A percentile compares a stretch with the other conserved stretches of the same genome.
Conservation (phyloP, 2,797 vertebrate genomes). For the Momotus momota region DNA sequence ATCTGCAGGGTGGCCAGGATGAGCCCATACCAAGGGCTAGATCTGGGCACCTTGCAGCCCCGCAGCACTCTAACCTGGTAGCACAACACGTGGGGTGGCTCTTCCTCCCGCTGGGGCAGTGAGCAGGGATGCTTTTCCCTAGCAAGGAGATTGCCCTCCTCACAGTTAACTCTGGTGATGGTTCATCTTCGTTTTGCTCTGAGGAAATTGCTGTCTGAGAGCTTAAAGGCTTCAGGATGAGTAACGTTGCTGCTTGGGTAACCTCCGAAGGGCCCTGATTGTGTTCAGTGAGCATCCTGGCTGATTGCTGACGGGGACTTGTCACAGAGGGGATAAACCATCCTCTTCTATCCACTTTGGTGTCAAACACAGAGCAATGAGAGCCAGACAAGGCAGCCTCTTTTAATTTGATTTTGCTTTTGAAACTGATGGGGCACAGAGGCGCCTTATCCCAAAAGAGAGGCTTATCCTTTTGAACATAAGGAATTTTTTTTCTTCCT, state of each 20-base stretch:
- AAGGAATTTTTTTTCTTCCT: background rate
- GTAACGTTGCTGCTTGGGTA: background rate
- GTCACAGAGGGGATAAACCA: background rate
- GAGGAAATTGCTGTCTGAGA: background rate
- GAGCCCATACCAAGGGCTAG: accelerated
- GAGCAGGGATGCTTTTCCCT: background rate
- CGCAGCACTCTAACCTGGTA: background rate
- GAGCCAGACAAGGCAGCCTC: background rate
- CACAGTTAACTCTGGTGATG: background rate
- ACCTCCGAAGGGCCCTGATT: accelerated
- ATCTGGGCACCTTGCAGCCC: accelerated
- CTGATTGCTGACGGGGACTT: background rate
- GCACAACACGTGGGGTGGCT: background rate
- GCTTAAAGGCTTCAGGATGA: background rate
- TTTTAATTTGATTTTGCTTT: background rate
- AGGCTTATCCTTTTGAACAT: background rate
- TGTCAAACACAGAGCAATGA: background rate
- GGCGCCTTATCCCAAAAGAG: background rate
- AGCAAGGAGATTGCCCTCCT: background rate
- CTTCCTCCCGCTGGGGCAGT: background rate
- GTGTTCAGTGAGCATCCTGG: background rate
- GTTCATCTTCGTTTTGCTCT: background rate
- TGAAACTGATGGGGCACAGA: background rate
- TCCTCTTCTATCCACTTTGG: background rate
- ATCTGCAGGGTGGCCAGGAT: accelerated